Conservation (phyloP, 2,113 vertebrate genomes). For the Bombycilla garrulus region DNA sequence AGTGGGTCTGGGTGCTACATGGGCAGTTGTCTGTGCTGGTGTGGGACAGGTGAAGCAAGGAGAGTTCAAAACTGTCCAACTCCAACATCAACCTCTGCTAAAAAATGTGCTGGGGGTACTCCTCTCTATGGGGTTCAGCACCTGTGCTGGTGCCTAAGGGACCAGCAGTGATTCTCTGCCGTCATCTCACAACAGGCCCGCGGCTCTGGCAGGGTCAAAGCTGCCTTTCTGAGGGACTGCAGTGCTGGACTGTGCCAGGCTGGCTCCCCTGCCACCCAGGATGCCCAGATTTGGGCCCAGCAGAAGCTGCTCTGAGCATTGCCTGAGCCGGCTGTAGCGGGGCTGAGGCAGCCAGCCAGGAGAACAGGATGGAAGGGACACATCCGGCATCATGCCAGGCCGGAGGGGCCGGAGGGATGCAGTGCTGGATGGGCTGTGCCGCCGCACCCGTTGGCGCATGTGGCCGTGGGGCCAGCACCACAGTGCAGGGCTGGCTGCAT, state of each 20-base stretch:
- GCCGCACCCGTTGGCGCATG: accelerated
- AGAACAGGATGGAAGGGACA: background rate
- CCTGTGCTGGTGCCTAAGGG: background rate
- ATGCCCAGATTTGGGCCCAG: background rate
- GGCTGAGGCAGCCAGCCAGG: background rate
- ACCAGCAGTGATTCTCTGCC: background rate
- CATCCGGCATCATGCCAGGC: accelerated
- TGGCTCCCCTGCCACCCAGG: background rate
- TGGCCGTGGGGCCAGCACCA: accelerated
- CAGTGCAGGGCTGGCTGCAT: background rate
- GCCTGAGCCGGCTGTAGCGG: accelerated
- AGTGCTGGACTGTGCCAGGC: background rate
- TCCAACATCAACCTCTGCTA: background rate
- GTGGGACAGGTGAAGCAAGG: background rate
- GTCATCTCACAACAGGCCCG: accelerated
- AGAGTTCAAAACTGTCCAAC: accelerated
- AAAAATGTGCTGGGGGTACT: background rate
- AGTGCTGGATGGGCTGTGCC: background rate
- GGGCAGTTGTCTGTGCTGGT: background rate
- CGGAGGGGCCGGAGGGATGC: accelerated
- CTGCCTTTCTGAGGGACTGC: accelerated
- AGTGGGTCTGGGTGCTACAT: accelerated
- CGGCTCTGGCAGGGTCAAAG: accelerated
- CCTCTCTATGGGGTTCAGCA: accelerated
- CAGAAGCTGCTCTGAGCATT: accelerated